Evolutionary conservation across 2,113 vertebrate genomes (phyloP).

Genomic region (Bothrops jararaca): DNA sequence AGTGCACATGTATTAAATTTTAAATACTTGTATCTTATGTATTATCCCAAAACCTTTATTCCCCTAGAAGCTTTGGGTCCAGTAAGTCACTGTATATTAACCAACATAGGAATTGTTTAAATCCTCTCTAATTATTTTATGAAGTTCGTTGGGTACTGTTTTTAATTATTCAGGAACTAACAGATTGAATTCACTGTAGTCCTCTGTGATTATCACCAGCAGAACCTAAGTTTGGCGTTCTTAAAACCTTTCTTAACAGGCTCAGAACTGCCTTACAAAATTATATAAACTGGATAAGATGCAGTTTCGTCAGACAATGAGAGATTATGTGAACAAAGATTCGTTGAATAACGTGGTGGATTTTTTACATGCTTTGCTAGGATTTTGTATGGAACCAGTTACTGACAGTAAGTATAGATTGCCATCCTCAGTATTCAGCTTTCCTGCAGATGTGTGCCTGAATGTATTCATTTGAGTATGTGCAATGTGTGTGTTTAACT

Average conservation of each 20-base stretch:
- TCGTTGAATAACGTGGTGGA: slow-evolving; percentile 99
- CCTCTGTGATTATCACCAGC: not conserved
- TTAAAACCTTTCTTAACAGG: slow-evolving; percentile 74
- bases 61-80: not conserved
- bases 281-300: slow-evolving; percentile 96
- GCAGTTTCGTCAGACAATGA: slow-evolving; percentile 96
- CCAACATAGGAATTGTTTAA: not conserved
- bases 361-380: slow-evolving; percentile 96
- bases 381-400: slow-evolving; percentile 98
- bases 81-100: not conserved
- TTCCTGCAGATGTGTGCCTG: not conserved
- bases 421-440: not conserved
- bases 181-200: not conserved
- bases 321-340: slow-evolving; percentile 97
- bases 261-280: slow-evolving; percentile 93
- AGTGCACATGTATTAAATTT: not conserved
- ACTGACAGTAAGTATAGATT: slow-evolving; percentile 90
- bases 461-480: not conserved
- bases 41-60: not conserved
- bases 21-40: not conserved
- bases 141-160: not conserved
- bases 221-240: not conserved
- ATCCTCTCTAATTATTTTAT: not conserved
- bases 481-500: not conserved
- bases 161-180: not conserved